Base-by-base conservation (phyloP, 1,140 invertebrate genomes). In the Chionoecetes opilio region DNA sequence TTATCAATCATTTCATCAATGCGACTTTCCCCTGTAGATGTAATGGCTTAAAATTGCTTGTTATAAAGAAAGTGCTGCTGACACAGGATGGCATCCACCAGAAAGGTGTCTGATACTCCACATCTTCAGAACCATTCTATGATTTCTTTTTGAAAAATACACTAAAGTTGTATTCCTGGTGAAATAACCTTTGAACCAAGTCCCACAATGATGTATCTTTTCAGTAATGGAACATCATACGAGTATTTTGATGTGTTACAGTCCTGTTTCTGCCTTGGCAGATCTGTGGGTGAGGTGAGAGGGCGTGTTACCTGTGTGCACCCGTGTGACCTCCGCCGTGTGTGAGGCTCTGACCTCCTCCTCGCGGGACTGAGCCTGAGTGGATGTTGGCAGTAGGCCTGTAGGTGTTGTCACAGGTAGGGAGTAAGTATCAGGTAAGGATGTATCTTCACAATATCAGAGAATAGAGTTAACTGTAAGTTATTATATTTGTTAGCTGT, bases 231-330 rank as follows among this genome's bases (percentile, higher is more conserved):
- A 14, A 46, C 5, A 46, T 46, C 41, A 46, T 8, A 46, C 14
- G 5, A 8, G 41, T 17, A 26, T 75, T 75, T 75, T 75, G 21
- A 75, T n/a, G 21, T 75, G 63, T n/a, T 26, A 11, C 21, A 75
- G n/a, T 75, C n/a, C n/a, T 75, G 63, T 75, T 75, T 26, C 21
- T 75, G 63, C 21, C 63, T n/a, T 5, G n/a, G n/a, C 63, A n/a
- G 63, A 26, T n/a, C 63, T n/a, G n/a, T n/a, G 63, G 63, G 63
- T 75, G 63, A 75, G 34, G 38, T 31, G 32, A 8, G 0, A 14
- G 37, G 14, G 35, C 32, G 87, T 34, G 63, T 94, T 91, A 94
- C 94, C 94, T 94, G 94, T 37, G 63, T 94, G 94, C n/a, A 94
- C 94, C 82, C 91, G 94, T 91, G 89, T 94, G 29, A 84, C 53